A percentile compares a stretch with the other conserved stretches of the same genome.
Evolutionary conservation across 2,113 vertebrate species (phyloP).

Genomic region (Xenopus tropicalis): UCB_Xtro_10.0 CM004449.2:53165001-53165500

Average conservation of each 20-base stretch:
- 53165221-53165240: constrained; percentile 44
- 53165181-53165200: constrained; percentile 36
- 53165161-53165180: neutral
- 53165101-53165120: no score
- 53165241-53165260: constrained; percentile 36
- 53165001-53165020: no score
- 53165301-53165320: constrained; percentile 1
- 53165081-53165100: no score
- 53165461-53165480: no score
- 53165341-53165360: neutral
- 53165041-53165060: no score
- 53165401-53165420: neutral
- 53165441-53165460: no score
- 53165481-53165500: no score
- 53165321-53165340: neutral
- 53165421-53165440: no score
- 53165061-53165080: no score
- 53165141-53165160: constrained; percentile 43
- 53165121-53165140: constrained; percentile 23
- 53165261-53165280: constrained; percentile 38
- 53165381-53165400: neutral
- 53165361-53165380: neutral
- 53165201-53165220: constrained; percentile 22
- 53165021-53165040: no score
- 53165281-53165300: constrained; percentile 27